These are phyloP conservation scores for Drosophila azteca DNA, from an alignment of 1,140 invertebrate species.

Conservation along the genomic window DNA sequence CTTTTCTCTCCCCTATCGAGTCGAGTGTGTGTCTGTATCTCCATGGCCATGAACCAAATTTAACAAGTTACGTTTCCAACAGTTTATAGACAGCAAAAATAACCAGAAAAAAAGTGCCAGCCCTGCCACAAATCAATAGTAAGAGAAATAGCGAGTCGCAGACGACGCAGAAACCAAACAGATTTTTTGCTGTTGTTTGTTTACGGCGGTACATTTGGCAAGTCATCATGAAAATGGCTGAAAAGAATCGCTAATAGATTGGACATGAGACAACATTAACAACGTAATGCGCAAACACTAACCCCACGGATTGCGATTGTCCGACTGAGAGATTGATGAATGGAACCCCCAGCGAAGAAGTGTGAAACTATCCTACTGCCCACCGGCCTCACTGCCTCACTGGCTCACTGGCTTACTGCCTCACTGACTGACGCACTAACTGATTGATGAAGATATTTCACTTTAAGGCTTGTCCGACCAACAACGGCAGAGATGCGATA, in stretches of 20 bases:
- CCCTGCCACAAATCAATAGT: not conserved
- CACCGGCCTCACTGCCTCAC: constrained; percentile 9
- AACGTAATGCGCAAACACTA: constrained; percentile 48
- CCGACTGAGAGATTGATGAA: constrained; percentile 64
- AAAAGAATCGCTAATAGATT: constrained; percentile 68
- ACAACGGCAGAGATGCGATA: too few relatives aligned
- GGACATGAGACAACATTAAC: constrained; percentile 55
- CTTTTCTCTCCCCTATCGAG: constrained; percentile 36
- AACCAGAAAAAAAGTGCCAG: too few relatives aligned
- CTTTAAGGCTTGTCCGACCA: constrained; percentile 8
- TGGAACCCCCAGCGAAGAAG: constrained; percentile 26
- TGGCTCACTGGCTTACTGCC: constrained; percentile 14
- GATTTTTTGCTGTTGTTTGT: constrained; percentile 11
- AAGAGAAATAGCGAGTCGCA: constrained; percentile 33
- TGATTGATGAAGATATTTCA: constrained; percentile 62
- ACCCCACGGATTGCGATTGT: constrained; percentile 20
- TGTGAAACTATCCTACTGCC: constrained; percentile 24
- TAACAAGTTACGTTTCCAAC: constrained; percentile 53
- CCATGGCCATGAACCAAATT: constrained; percentile 61
- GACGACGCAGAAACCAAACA: constrained; percentile 15
- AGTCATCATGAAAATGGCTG: constrained; percentile 60
- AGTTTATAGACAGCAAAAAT: constrained; percentile 17
- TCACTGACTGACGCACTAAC: constrained; percentile 17
- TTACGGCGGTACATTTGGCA: constrained; percentile 36
- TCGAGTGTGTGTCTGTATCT: not conserved